Evolutionary conservation across 2,888 invertebrate genomes (phyloP).

Genomic region (Corythucha ciliata): DNA sequence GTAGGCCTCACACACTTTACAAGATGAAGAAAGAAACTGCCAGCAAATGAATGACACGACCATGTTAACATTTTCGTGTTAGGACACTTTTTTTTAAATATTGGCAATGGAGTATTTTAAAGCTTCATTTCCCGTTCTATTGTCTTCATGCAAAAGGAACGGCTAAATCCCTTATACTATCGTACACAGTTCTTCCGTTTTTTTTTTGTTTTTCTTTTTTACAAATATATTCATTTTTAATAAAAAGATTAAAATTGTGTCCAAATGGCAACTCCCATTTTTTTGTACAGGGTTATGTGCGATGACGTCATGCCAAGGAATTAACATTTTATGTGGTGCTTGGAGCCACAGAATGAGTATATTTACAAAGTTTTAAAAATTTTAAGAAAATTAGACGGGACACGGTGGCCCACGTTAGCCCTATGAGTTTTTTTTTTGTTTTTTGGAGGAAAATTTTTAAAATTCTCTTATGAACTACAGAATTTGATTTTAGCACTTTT

Average conservation of each 20-base stretch:
- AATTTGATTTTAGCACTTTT: no score
- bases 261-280: no score
- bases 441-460: no score
- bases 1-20: no score
- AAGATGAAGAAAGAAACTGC: no score
- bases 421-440: no score
- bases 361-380: constrained; percentile 18
- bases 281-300: constrained; percentile 24
- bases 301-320: constrained; percentile 19
- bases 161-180: constrained; percentile 30
- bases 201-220: constrained; percentile 19
- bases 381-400: background rate
- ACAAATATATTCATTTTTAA: constrained; percentile 17
- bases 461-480: no score
- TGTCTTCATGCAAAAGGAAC: constrained; percentile 31
- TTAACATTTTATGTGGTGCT: constrained; percentile 11
- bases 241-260: no score
- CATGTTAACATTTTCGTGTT: no score
- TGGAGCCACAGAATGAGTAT: constrained; percentile 13
- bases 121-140: constrained; percentile 30
- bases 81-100: constrained; percentile 23
- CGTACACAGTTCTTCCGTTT: constrained; percentile 28
- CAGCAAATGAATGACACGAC: no score
- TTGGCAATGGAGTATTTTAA: constrained; percentile 29
- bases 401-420: no score